Base-by-base conservation (phyloP, 2,888 invertebrate species). In the Trissolcus brochymenae region DNA sequence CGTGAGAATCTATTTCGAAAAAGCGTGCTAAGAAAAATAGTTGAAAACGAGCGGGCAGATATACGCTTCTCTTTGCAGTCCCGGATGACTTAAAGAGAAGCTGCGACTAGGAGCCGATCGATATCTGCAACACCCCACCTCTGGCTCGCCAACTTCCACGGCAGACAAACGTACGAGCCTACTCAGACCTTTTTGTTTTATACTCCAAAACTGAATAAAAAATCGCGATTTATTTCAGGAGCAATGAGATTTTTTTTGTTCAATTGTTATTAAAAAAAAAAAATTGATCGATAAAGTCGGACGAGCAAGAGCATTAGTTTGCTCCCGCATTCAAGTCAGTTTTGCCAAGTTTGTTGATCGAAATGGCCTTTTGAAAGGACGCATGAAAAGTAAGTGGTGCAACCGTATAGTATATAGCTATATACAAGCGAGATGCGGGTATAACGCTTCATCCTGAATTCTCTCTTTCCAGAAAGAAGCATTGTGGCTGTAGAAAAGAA, bases 61-160 rank as follows among this genome's bases (percentile, higher is more conserved):
- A 35, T 35, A 72, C 56, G 72, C 51, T 40, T 54, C 65, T 62
- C 66, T 82, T 83, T 80, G 82, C 16, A 81, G 81, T 81, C 83
- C 83, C 82, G 85, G 86, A 86, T 86, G 84, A 87, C 87, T 87
- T 87, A 86, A 87, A 87, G 87, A 85, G 87, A 87, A 87, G 86
- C 87, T 87, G 87, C 86, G 84, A 87, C 83, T 86, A 83, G 82
- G 81, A 81, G 78, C 80, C 84, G 87, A 87, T 87, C 87, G 87
- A 87, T 87, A 87, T 82, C 81, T 81, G 81, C 83, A 79, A 62
- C 79, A 76, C 51, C 67, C 62, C 71, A 64, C 13, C 66, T 61
- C 76, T 73, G 19, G 59, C 62, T 77, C 67, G 65, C 62, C 65
- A 40, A 55, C 54, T 49, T 51, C 68, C 25, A 50, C 68, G 59